These are phyloP conservation scores for Scaptomyza flava DNA, from an alignment of 2,888 invertebrate genomes.

Conservation along the genomic window DNA sequence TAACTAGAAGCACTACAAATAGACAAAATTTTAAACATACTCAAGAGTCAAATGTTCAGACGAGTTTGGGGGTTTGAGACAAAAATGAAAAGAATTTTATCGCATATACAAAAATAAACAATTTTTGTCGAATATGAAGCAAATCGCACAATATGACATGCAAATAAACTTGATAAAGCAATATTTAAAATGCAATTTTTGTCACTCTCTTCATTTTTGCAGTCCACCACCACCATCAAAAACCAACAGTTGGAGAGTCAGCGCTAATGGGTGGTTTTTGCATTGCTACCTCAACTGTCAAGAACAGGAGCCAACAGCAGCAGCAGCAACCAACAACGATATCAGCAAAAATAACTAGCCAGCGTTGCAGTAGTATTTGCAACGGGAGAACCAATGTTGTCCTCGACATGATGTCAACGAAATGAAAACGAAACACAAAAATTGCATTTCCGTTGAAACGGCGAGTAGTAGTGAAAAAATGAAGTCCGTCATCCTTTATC, in stretches of 20 bases:
- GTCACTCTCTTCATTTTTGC: slow-evolving; percentile 54
- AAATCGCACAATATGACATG: slow-evolving; percentile 8
- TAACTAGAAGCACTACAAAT: background rate
- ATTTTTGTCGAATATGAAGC: slow-evolving; percentile 8
- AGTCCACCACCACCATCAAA: slow-evolving; percentile 33
- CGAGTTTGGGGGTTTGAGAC: background rate
- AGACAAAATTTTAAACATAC: background rate
- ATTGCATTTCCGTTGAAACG: slow-evolving; percentile 59
- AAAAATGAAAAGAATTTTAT: slow-evolving; percentile 16
- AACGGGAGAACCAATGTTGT: slow-evolving; percentile 3
- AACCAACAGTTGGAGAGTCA: slow-evolving; percentile 4
- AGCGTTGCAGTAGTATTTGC: slow-evolving; percentile 8
- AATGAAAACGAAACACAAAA: slow-evolving; percentile 78
- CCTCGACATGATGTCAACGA: slow-evolving; percentile 61
- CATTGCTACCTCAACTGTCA: slow-evolving; percentile 18
- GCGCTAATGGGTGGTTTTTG: slow-evolving; percentile 27
- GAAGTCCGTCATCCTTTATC: slow-evolving; percentile 86
- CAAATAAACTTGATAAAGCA: slow-evolving; percentile 25
- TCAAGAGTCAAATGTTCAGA: background rate
- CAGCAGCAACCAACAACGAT: slow-evolving; percentile 5
- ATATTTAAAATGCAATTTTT: slow-evolving; percentile 41
- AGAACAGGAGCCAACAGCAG: slow-evolving; percentile 12
- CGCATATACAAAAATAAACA: slow-evolving; percentile 12
- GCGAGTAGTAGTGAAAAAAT: slow-evolving; percentile 82
- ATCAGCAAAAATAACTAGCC: slow-evolving; percentile 17